Base-by-base conservation (phyloP, 1,140 invertebrate species). In the Pinna nobilis region DNA sequence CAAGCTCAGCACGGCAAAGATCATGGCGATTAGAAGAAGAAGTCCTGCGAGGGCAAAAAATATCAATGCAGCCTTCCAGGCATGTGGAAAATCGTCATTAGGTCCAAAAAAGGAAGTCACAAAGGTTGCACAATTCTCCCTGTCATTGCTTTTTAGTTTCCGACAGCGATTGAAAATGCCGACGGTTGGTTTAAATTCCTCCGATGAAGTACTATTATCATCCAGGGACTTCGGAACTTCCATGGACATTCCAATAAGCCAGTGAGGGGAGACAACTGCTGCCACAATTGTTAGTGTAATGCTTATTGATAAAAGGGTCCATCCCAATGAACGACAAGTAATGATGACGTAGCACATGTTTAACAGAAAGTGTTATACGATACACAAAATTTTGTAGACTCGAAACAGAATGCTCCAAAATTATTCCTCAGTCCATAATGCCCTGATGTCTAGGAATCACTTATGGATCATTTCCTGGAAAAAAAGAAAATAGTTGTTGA, bases 151-250 rank as follows among this genome's bases (percentile, higher is more conserved):
- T n/a, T 78, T 74, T 47, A 83, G 72, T 60, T 91, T 90, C 13
- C 92, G 93, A 84, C 95, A 96, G 59, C 93, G 91, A 79, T 92
- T 94, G 81, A 93, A 95, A 49, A 96, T 93, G 11, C 95, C 95
- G 3, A 95, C 91, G 2, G 93, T 94, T 15, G 93, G 93, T 20
- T 37, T 61, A 60, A 81, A 88, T 6, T 74, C 68, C n/a, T 78
- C 74, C 1, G 77, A 63, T 2, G 32, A 37, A 35, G 69, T 67
- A 15, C 30, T 37, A 1, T 65, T 49, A 18, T 64, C 70, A 1
- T 53, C 32, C 85, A 87, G 69, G 84, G 88, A 44, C 18, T 68
- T 47, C 49, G 44, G 61, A 71, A 20, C 30, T 57, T 44, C 89
- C 90, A 59, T 88, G 51, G 90, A 90, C 33, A 92, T 91, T 39